Base-by-base conservation (phyloP, 2,888 invertebrate species). In the Acanthosoma haemorrhoidale region DNA sequence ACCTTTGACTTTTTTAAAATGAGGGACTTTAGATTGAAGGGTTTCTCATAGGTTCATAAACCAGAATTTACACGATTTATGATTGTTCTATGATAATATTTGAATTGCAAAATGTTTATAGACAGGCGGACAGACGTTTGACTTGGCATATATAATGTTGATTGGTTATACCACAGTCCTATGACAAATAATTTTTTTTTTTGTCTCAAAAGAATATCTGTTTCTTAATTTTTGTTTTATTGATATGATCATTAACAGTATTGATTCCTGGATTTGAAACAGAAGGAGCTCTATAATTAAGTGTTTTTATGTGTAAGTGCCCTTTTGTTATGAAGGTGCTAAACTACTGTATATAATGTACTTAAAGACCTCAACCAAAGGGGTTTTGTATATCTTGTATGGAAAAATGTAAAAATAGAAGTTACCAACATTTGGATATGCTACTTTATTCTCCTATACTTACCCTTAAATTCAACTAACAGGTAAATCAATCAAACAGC, bases 381-480 rank as follows among this genome's bases (percentile, higher is more conserved):
- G 34, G 67, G 34, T 67, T 43, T 43, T 67, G 67, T 67, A 67
- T 51, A 67, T 67, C 38, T 60, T 67, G 13, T 57, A 41, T 43
- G 57, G 31, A 67, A 21, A 67, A 67, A 67, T 74, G 74, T 74
- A 74, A 73, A 74, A 74, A 74, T 74, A 74, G 70, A 74, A 74
- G 74, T 74, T 74, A 74, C 74, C 74, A 74, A 71, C 70, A 71
- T 74, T 73, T 74, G 73, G 73, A 68, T 39, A 51, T 68, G 60
- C 51, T 70, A 51, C n/a, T 63, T 70, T 66, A 70, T 82, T 69
- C 31, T 68, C 34, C 39, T 61, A 6, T 8, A 59, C 11, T n/a
- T 6, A 43, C 6, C 15, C 15, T n/a, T 43, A 16, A 36, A 36
- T 36, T 9, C 8, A 9, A 36, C 6, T 9, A 36, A n/a, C n/a